phyloP scores from a whole-genome alignment of 2,113 vertebrate species.

The Morone chrysops region DNA sequence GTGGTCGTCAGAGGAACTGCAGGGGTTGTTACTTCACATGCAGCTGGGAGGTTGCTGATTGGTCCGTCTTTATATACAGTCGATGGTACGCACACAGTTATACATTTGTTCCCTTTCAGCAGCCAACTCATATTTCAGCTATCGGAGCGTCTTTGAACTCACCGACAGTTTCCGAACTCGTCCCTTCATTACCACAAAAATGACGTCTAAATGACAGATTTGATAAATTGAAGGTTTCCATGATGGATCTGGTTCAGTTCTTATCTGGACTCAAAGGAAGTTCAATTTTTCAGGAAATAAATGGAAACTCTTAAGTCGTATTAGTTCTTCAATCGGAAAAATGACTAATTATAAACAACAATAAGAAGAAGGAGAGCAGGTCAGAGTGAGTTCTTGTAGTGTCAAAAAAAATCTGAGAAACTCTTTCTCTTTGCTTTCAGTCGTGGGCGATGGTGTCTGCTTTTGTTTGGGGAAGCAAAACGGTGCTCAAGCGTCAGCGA shows the following conservation, averaged over 20 bases:
- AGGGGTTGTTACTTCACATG: too few species aligned
- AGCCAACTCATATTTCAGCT: background rate
- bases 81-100: too few species aligned
- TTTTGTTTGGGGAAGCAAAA: background rate
- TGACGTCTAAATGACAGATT: too few species aligned
- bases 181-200: background rate
- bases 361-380: background rate
- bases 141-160: background rate
- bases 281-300: background rate
- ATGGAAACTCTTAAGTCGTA: background rate
- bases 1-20: too few species aligned
- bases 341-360: background rate
- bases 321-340: background rate
- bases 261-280: background rate
- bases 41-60: too few species aligned
- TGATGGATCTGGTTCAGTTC: background rate
- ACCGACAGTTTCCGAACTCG: background rate
- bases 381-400: conserved; percentile 1
- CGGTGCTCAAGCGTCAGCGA: background rate
- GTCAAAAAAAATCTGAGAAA: background rate
- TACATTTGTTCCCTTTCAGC: background rate
- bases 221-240: background rate
- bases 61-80: too few species aligned
- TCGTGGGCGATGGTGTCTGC: background rate
- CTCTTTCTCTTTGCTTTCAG: background rate